Evolutionary conservation across 2,113 vertebrate species (phyloP).

Genomic region (Cariama cristata): DNA sequence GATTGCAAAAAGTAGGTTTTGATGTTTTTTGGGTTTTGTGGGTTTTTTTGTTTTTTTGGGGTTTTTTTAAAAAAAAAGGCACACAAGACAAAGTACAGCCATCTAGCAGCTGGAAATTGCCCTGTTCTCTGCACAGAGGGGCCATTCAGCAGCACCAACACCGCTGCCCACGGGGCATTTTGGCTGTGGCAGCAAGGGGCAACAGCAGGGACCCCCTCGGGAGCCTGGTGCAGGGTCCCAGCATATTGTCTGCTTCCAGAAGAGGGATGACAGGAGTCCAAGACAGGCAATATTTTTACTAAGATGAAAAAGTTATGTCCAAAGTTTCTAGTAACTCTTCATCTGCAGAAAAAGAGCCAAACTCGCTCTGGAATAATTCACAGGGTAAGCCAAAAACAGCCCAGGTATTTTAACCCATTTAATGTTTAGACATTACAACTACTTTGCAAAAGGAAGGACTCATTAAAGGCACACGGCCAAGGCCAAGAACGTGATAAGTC

Average conservation of each 20-base stretch:
- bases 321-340: not conserved
- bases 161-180: rapidly evolving
- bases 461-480: not conserved
- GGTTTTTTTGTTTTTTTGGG: no score
- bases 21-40: no score
- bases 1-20: not conserved
- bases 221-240: no score
- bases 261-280: not conserved
- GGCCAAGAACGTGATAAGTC: not conserved
- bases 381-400: not conserved
- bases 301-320: not conserved
- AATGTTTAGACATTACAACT: not conserved
- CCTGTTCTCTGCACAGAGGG: not conserved
- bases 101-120: not conserved
- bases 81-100: not conserved
- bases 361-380: not conserved
- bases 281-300: not conserved
- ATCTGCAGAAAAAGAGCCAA: not conserved
- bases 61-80: not conserved
- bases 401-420: not conserved
- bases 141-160: rapidly evolving
- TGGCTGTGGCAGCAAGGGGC: not conserved
- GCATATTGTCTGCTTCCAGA: not conserved
- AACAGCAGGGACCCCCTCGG: not conserved
- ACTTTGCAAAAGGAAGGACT: not conserved